Conservation (phyloP, 2,888 invertebrate species). For the Tipula lateralis region DNA sequence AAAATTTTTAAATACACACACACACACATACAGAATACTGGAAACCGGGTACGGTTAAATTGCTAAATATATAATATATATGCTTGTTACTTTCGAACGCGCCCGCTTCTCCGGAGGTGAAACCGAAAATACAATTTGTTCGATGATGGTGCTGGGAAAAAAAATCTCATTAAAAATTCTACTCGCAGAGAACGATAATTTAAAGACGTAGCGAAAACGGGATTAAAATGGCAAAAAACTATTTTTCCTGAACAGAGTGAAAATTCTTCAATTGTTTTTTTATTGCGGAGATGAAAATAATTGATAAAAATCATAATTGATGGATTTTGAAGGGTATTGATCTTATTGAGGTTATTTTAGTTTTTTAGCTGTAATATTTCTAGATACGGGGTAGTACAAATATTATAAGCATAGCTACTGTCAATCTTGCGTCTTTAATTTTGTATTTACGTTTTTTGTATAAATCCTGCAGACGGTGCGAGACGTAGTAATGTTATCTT, state of each 20-base stretch:
- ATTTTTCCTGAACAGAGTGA: neutral
- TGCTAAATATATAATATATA: neutral
- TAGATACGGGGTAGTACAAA: too few species aligned
- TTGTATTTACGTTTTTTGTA: too few species aligned
- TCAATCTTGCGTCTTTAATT: too few species aligned
- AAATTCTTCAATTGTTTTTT: neutral
- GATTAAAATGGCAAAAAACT: neutral
- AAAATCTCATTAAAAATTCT: neutral
- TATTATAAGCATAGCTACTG: too few species aligned
- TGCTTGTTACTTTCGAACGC: neutral
- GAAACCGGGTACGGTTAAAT: neutral
- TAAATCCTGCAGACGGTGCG: too few species aligned
- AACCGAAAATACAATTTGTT: neutral
- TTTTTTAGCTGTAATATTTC: too few species aligned
- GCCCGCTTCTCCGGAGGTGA: neutral
- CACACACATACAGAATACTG: neutral
- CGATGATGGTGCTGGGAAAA: neutral
- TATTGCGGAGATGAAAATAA: neutral
- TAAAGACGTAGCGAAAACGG: neutral
- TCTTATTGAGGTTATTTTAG: too few species aligned
- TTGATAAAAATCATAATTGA: neutral
- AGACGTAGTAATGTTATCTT: too few species aligned
- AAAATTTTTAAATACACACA: neutral
- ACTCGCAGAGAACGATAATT: conserved; percentile 6
- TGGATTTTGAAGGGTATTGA: neutral